Percentiles rank a stretch among this genome's conserved stretches.
Conservation (phyloP, 2,113 vertebrate genomes). For the Gymnarchus niloticus region DNA sequence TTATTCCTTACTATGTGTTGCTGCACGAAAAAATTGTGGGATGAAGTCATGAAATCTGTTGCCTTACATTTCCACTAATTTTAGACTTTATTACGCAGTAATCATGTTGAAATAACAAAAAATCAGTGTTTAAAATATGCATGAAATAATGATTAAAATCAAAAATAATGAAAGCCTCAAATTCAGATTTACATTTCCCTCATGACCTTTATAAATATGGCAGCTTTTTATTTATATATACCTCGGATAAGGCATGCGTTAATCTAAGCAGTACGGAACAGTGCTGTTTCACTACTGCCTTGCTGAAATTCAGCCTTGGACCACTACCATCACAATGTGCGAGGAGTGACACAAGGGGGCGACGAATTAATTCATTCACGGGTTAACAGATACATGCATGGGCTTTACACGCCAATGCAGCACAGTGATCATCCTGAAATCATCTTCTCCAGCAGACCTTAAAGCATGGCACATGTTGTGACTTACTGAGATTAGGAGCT, state of each 20-base stretch:
- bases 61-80: background rate
- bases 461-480: background rate
- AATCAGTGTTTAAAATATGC: background rate
- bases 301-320: background rate
- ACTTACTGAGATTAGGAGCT: no score
- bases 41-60: background rate
- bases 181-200: background rate
- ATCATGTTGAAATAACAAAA: background rate
- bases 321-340: background rate
- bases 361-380: background rate
- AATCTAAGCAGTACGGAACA: background rate
- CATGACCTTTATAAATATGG: no score
- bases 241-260: background rate
- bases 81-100: background rate
- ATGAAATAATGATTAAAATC: background rate
- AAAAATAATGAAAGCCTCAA: background rate
- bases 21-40: background rate
- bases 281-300: background rate
- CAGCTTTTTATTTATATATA: background rate
- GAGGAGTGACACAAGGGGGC: background rate
- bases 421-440: background rate
- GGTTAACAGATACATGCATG: background rate
- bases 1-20: background rate
- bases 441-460: background rate
- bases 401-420: background rate